Base-by-base conservation (phyloP, 1,140 invertebrate genomes). In the Bombus confusus region DNA sequence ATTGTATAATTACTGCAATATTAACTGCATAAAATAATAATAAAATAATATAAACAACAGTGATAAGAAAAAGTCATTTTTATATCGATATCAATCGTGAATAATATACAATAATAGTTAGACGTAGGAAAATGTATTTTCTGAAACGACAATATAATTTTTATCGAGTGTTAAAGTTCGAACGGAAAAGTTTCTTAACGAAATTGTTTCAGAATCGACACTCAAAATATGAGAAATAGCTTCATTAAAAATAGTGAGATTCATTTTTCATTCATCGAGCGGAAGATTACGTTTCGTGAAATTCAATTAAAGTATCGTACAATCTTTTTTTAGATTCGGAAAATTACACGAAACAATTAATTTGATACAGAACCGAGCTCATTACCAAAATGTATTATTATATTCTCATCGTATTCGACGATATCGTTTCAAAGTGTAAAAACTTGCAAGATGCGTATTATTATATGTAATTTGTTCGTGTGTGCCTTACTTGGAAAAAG, bases 321-420 rank as follows among this genome's bases (percentile, higher is more conserved):
- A 25, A 47, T n/a, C n/a, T 43, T n/a, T n/a, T n/a, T n/a, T n/a
- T n/a, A n/a, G n/a, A n/a, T n/a, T n/a, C n/a, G n/a, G n/a, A n/a
- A 28, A 84, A 86, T 73, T 68, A 18, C 43, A 57, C 62, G 79
- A 62, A 84, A 64, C 80, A 59, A 88, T 76, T 86, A 75, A 37
- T 34, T n/a, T 74, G 52, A 80, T 73, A 31, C 18, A 78, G 37
- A 9, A 31, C 8, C 31, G 22, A 12, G 12, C 0, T 39, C 37
- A 37, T 39, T 39, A 37, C 10, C 8, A 28, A 12, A 69, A 39
- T 69, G 10, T 9, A 8, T 34, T 34, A 34, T 68, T 22, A 37
- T 8, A 28, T 69, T 18, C 2, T 3, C 0, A 41, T 8, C 12
- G 1, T 41, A n/a, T n/a, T 39, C 10, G 0, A 41, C 13, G 25